These are phyloP conservation scores for Neopipo cinnamomea DNA, from an alignment of 2,113 vertebrate species.

Conservation along the genomic window DNA sequence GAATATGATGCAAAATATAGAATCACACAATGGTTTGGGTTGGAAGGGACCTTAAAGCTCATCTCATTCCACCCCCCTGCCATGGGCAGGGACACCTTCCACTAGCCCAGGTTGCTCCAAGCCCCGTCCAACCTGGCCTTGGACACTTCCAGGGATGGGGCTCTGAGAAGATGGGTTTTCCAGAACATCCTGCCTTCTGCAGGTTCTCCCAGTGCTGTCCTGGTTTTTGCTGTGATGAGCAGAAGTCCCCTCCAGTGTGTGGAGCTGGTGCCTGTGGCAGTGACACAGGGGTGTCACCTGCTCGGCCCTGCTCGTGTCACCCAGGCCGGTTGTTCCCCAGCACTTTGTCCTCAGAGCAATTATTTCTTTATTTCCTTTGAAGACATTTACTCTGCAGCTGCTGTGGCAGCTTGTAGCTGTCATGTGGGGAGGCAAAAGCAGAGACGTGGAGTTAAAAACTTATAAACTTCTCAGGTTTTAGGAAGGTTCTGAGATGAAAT, in stretches of 20 bases:
- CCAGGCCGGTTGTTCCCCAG: background rate
- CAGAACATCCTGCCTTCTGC: background rate
- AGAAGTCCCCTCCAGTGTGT: fast-evolving
- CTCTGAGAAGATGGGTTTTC: background rate
- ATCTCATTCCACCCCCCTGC: background rate
- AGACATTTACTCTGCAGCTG: conserved; percentile 40
- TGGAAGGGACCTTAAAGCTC: background rate
- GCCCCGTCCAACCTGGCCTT: background rate
- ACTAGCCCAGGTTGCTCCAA: background rate
- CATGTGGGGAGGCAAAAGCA: conserved; percentile 4
- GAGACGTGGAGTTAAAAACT: conserved; percentile 12
- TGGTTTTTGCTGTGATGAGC: background rate
- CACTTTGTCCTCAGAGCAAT: conserved; percentile 38
- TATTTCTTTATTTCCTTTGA: conserved; percentile 41
- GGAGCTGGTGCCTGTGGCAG: background rate
- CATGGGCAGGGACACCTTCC: background rate
- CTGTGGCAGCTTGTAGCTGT: conserved; percentile 37
- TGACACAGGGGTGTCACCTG: background rate
- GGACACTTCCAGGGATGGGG: background rate
- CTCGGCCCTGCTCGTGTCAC: background rate
- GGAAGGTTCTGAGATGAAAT: conserved; percentile 41
- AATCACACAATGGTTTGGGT: background rate
- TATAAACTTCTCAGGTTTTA: conserved; percentile 24
- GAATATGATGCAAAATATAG: background rate
- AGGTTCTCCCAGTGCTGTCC: background rate